Evolutionary conservation across 2,797 vertebrate species (phyloP).

Genomic region (Falco biarmicus): DNA sequence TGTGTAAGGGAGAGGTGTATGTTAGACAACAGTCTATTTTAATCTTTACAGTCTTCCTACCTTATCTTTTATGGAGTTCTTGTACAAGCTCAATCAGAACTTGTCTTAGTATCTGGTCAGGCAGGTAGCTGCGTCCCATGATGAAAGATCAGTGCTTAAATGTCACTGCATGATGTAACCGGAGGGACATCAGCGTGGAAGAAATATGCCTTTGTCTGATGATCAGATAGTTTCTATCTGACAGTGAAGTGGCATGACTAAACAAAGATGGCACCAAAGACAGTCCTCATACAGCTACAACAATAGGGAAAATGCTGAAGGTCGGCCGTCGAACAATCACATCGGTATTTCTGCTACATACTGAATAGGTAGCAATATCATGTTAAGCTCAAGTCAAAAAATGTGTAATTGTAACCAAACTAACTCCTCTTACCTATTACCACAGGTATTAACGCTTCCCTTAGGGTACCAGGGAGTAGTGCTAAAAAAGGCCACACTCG

Average conservation of each 20-base stretch:
- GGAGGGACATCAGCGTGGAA: not conserved
- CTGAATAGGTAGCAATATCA: not conserved
- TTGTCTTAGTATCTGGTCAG: not conserved
- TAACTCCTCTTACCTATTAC: not conserved
- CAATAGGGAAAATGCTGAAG: not conserved
- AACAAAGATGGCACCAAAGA: not conserved
- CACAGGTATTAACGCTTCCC: not conserved
- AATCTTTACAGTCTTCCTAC: not conserved
- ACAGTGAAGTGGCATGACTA: not conserved
- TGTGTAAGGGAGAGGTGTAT: not conserved
- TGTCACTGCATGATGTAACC: not conserved
- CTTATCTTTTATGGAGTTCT: not conserved
- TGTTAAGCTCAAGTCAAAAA: not conserved
- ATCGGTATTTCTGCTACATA: not conserved
- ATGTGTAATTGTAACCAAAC: not conserved
- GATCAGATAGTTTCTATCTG: not conserved
- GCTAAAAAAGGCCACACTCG: not conserved
- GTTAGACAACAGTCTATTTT: not conserved
- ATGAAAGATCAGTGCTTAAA: not conserved
- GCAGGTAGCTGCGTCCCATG: not conserved
- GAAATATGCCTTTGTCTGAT: not conserved
- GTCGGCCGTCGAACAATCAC: not conserved
- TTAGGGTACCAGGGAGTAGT: not conserved
- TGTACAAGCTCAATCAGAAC: not conserved
- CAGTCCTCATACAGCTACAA: not conserved